These are phyloP conservation scores for Pardosa pseudoannulata DNA, from an alignment of 2,888 invertebrate genomes.

Conservation along the genomic window DNA sequence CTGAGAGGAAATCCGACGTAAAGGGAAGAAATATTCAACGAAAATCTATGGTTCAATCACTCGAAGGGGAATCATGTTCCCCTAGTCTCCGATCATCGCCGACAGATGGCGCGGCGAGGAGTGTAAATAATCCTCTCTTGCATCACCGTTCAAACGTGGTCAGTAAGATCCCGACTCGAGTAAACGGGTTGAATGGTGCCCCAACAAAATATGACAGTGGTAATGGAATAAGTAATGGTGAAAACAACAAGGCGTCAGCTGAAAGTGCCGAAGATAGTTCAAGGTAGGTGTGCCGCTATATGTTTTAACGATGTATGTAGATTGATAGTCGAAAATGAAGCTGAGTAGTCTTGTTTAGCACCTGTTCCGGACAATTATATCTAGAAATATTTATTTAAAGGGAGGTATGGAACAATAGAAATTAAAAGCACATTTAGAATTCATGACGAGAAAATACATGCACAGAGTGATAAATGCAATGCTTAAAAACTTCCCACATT, in stretches of 20 bases:
- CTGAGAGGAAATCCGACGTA: background rate
- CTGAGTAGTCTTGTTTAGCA: too few relatives aligned
- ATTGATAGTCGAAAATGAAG: too few relatives aligned
- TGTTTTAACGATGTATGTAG: too few relatives aligned
- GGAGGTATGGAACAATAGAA: too few relatives aligned
- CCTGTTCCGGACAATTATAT: too few relatives aligned
- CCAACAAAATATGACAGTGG: background rate
- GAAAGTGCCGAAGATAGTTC: background rate
- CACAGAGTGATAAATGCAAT: too few relatives aligned
- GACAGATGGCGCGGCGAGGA: background rate
- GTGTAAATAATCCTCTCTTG: background rate
- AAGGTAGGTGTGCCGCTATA: too few relatives aligned
- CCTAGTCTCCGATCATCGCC: background rate
- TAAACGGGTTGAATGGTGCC: background rate
- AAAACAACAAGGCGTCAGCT: background rate
- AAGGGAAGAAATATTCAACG: background rate
- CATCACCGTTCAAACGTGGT: conserved; percentile 1
- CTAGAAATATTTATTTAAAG: too few relatives aligned
- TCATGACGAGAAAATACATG: too few relatives aligned
- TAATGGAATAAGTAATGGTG: background rate
- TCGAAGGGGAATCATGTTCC: background rate
- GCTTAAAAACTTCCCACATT: too few relatives aligned
- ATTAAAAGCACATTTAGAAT: too few relatives aligned
- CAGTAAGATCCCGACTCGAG: conserved; percentile 5
- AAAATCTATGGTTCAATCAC: conserved; percentile 1